Percentiles rank a stretch among this genome's conserved stretches.
These are phyloP conservation scores for Notarius lentiginosus DNA, from an alignment of 2,113 vertebrate species.

Conservation along the genomic window DNA sequence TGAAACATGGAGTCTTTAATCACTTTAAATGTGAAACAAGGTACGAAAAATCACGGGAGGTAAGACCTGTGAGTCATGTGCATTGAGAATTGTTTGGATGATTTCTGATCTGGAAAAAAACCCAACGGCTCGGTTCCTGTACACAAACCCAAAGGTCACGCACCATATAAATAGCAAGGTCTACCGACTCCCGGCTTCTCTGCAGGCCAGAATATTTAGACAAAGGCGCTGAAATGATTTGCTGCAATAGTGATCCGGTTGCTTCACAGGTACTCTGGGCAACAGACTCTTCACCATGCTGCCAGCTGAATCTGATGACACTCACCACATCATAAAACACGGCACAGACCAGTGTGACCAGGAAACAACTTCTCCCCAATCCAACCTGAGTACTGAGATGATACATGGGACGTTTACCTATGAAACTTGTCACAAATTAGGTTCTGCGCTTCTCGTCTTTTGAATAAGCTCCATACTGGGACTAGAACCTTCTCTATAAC, in stretches of 20 bases:
- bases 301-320: no score
- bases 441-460: no score
- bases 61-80: neutral
- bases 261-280: neutral
- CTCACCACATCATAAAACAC: no score
- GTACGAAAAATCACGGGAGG: no score
- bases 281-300: neutral
- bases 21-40: neutral
- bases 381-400: neutral
- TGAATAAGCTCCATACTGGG: no score
- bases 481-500: neutral
- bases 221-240: neutral
- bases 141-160: neutral
- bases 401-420: neutral
- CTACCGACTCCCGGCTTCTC: neutral
- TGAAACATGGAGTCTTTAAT: neutral
- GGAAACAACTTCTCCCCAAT: no score
- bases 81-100: neutral
- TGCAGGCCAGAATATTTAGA: conserved; percentile 32
- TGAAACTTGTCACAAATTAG: no score
- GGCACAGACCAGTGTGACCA: no score
- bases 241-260: conserved; percentile 11
- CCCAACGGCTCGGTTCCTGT: neutral
- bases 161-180: neutral
- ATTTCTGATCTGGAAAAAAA: no score